Base-by-base conservation (phyloP, 1,140 invertebrate genomes). In the Calliopsis andreniformis region DNA sequence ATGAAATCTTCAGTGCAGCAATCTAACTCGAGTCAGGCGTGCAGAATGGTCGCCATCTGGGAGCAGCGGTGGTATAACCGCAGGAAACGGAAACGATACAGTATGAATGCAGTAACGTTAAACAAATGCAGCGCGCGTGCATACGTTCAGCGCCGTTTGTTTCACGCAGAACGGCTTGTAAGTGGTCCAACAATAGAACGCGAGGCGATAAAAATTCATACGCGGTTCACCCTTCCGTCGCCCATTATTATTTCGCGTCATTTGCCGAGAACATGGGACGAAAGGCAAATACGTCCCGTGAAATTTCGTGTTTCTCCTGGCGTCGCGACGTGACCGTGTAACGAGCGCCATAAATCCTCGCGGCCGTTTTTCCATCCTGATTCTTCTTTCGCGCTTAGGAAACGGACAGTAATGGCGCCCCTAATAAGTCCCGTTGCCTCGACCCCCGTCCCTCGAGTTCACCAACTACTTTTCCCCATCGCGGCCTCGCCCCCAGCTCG, bases 151-250 rank as follows among this genome's bases (percentile, higher is more conserved):
- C 56, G 32, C 23, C 56, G 56, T 59, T 73, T 43, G 42, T 67
- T 55, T 56, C 51, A 18, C 23, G n/a, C 32, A 16, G 56, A n/a
- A 28, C 32, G 25, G 62, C 16, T 28, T 43, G 71, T 56, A 73
- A 73, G 64, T 67, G 39, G 47, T 39, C 28, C 39, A n/a, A 73
- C 71, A 73, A 73, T 73, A 56, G 71, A 28, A 28, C 25, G 45
- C 70, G 70, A 64, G 42, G 49, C 71, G 71, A 73, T 73, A 73
- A 73, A 73, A 73, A 73, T 73, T 73, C 71, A 73, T 73, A 73
- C 39, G 49, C 28, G 62, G 62, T 42, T 39, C 62, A 45, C 49
- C 62, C 39, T 66, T 47, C 70, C 70, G 70, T 55, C 47, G 30
- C 25, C 39, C 61, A 28, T 73, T 73, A 73, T 73, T 73, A 73